A percentile compares a stretch with the other conserved stretches of the same genome.
Conservation (phyloP, 2,797 vertebrate species). For the Sylvia borin region DNA sequence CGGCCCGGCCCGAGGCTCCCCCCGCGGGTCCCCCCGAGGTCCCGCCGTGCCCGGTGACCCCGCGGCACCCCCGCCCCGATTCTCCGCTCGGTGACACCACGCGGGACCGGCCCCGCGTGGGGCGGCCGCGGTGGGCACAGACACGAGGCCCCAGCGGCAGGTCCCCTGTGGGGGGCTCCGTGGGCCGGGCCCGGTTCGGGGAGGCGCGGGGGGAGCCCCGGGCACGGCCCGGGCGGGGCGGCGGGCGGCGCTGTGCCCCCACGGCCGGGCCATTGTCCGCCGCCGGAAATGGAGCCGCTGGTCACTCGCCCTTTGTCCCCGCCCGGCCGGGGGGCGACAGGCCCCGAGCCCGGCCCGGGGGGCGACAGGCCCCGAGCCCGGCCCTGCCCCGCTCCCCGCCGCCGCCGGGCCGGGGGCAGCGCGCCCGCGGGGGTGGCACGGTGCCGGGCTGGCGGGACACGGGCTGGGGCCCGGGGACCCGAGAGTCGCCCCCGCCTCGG, state of each 20-base stretch:
- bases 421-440: not conserved
- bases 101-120: not conserved
- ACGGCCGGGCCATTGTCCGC: slow-evolving; percentile 74
- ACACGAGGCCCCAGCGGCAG: accelerated
- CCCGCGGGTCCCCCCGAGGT: accelerated
- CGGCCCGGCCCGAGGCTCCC: not conserved
- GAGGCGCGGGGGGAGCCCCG: not conserved
- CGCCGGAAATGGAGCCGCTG: slow-evolving; percentile 80
- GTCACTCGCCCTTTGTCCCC: slow-evolving; percentile 77
- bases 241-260: slow-evolving; percentile 50
- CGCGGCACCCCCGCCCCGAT: accelerated
- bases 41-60: not conserved
- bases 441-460: not conserved
- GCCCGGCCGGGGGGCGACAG: not conserved
- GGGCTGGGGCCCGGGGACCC: not conserved
- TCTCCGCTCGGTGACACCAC: not conserved
- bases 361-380: too few species aligned
- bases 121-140: not conserved
- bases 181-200: accelerated
- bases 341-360: not conserved
- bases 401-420: not conserved
- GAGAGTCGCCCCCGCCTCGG: not conserved
- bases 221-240: not conserved
- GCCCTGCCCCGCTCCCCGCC: not conserved
- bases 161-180: not conserved